Base-by-base conservation (phyloP, 2,113 vertebrate species). In the Aythya baeri region DNA sequence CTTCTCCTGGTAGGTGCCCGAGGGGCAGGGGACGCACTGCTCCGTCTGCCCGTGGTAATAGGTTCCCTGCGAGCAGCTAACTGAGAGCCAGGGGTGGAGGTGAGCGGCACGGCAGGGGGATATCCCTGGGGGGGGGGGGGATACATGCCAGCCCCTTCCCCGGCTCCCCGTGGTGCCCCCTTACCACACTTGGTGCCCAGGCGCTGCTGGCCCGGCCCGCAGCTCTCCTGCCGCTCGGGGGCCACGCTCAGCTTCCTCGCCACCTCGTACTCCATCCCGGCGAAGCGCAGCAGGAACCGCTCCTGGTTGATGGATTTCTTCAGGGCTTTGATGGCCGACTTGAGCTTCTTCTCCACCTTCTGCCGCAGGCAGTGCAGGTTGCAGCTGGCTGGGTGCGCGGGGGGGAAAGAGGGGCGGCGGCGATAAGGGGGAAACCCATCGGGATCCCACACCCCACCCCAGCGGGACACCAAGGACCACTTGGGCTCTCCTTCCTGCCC, bases 251-350 rank as follows among this genome's bases (percentile, higher is more conserved):
- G 98, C 93, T 99, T 99, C 91, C 99, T 98, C 3, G 99, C 99
- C 87, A 99, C 98, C 95, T 99, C 99, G 11, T 99, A 99, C 84
- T 99, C 99, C 86, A 99, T 97, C 59, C 99, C 99, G 0, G 99
- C 98, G 18, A 99, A 98, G 72, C 99, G 98, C 71, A 99, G 99
- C 93, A 99, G 98, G 97, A 99, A 99, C 46, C 99, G 98, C 95
- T 99, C 99, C 98, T 99, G 99, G 97, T 99, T 99, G 95, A 99
- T 99, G 96, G 99, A 99, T 92, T 99, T 99, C 89, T 99, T 99
- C 94, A 99, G 98, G 88, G 99, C 98, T 97, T 99, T 99, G 97
- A 99, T 98, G 72, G 99, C 99, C 0, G 98, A 98, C 93, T 99
- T 99, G 63, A 99, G 98, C 95, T 99, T 98, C 55, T 98, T 98